Base-by-base conservation (phyloP, 1,140 invertebrate species). In the Bactericera cockerelli region DNA sequence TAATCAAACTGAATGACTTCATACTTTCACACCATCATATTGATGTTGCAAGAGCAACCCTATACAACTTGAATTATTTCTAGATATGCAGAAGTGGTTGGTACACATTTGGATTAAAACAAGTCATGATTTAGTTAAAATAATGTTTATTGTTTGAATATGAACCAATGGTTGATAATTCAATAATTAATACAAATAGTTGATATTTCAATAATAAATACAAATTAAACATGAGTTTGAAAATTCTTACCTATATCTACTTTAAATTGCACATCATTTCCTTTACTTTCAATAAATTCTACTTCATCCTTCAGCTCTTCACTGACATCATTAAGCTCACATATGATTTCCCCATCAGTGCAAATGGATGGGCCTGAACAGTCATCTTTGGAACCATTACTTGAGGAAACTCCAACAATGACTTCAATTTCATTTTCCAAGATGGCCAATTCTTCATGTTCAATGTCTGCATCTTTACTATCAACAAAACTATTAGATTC, bases 401-500 rank as follows among this genome's bases (percentile, higher is more conserved):
- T 49, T 6, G 42, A n/a, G 3, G 4, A 4, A 19, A 22, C n/a
- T 6, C 42, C 42, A 4, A 49, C 42, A 19, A 49, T 49, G 22
- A 49, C 42, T 49, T 49, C 42, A 49, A 49, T 49, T 49, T 49
- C 42, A 49, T 49, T 49, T 49, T 49, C 42, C 3, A 49, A n/a
- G n/a, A 49, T 49, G n/a, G 42, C n/a, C 22, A 49, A n/a, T n/a
- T 49, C 42, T n/a, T 49, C 42, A 8, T 22, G n/a, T 49, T 49
- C 42, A 6, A 49, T 49, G 19, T 49, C 42, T 4, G n/a, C 3
- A 49, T 4, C 3, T 49, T 19, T 49, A n/a, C 8, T 49, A 4
- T 49, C n/a, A 8, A 10, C 42, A 19, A 49, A 16, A 49, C 42
- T 49, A 49, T 6, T 49, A 8, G 42, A 49, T 19, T 22, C 28